These are phyloP conservation scores for Coluber constrictor DNA, from an alignment of 2,797 vertebrate genomes.

Conservation along the genomic window DNA sequence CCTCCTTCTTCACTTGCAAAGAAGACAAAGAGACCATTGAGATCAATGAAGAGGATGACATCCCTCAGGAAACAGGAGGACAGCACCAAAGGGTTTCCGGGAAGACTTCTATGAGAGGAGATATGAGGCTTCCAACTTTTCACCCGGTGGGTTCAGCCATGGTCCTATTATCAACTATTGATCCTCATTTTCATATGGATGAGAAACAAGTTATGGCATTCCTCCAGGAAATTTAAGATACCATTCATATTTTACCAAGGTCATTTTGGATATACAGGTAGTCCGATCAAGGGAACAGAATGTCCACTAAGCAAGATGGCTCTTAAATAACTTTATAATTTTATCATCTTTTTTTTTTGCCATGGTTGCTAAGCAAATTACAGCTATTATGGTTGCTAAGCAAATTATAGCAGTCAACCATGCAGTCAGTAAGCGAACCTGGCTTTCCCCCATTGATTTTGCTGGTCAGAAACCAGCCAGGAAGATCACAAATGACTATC, in stretches of 20 bases:
- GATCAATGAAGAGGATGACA: neutral
- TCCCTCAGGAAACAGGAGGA: neutral
- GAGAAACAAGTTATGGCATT: neutral
- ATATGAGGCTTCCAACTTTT: neutral
- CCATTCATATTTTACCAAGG: neutral
- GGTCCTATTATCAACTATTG: neutral
- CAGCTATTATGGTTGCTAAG: neutral
- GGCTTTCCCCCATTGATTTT: neutral
- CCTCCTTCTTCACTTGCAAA: neutral
- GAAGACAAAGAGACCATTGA: neutral
- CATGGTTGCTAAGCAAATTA: neutral
- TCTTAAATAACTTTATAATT: neutral
- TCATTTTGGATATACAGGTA: neutral
- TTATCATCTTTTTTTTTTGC: neutral
- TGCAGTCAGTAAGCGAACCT: neutral
- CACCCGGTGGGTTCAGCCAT: neutral
- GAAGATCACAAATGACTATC: neutral
- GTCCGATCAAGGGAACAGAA: neutral
- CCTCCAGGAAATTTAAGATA: neutral
- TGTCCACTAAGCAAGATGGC: neutral
- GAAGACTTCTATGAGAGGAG: neutral
- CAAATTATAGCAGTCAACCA: neutral
- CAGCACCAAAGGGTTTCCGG: neutral
- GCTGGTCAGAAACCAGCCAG: neutral
- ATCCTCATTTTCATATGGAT: neutral